phyloP scores from a whole-genome alignment of 1,140 invertebrate species.

The Lamellibrachia luymesi region DNA sequence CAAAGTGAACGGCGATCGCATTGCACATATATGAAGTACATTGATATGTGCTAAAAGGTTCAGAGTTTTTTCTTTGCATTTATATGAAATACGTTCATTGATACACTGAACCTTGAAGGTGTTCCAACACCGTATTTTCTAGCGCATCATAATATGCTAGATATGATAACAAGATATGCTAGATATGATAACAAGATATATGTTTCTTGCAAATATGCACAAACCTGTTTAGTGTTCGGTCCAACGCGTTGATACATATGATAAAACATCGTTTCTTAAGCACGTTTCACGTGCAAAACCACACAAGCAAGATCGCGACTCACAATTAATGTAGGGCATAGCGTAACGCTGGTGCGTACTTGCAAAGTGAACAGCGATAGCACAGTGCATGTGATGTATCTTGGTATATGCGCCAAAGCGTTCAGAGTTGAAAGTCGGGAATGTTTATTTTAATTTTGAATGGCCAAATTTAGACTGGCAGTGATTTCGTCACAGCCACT shows the following conservation, averaged over 20 bases:
- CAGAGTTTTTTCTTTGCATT: neutral
- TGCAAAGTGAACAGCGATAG: neutral
- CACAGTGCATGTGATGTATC: neutral
- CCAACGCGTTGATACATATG: neutral
- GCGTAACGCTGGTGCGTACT: neutral
- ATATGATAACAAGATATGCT: too few relatives aligned
- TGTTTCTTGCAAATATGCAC: too few relatives aligned
- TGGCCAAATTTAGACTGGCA: neutral
- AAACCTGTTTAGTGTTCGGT: too few relatives aligned
- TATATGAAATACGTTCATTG: too few relatives aligned
- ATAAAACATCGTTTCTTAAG: neutral
- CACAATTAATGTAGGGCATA: neutral
- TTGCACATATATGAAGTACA: neutral
- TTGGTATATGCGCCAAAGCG: neutral
- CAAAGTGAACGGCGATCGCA: neutral
- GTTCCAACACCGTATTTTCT: too few relatives aligned
- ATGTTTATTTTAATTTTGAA: neutral
- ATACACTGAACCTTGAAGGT: too few relatives aligned
- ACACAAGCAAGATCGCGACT: neutral
- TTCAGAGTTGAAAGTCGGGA: neutral
- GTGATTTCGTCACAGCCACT: neutral
- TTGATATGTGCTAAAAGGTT: neutral
- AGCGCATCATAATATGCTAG: too few relatives aligned
- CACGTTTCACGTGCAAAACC: neutral
- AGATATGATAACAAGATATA: too few relatives aligned